These are phyloP conservation scores for Morpho achilles DNA, from an alignment of 2,888 invertebrate species.

Conservation along the genomic window DNA sequence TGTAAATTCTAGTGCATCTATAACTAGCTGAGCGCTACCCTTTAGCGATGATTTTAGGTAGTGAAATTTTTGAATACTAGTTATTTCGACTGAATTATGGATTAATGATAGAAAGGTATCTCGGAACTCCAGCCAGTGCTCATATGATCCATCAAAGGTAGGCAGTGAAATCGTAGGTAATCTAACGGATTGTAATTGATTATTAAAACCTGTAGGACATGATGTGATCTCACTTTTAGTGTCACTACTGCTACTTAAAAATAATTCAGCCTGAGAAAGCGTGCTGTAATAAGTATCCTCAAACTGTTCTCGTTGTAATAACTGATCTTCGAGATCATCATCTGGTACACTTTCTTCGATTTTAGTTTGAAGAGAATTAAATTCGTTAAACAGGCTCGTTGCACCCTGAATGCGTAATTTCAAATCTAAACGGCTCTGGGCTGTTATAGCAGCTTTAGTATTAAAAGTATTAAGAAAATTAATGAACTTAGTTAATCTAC, in stretches of 20 bases:
- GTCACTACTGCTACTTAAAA: background rate
- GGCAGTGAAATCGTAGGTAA: background rate
- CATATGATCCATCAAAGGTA: background rate
- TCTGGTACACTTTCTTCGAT: background rate
- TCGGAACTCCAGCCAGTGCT: background rate
- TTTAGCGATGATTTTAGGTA: slow-evolving; percentile 7
- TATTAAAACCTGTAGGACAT: background rate
- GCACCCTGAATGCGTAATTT: slow-evolving; percentile 1
- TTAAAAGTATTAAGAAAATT: background rate
- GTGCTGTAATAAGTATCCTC: background rate
- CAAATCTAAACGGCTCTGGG: background rate
- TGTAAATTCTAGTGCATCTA: slow-evolving; percentile 1
- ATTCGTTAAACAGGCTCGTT: background rate
- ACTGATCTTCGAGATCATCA: background rate
- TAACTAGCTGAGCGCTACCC: background rate
- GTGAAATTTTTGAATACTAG: slow-evolving; percentile 5
- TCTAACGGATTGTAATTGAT: background rate
- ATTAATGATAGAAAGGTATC: background rate
- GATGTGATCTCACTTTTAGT: background rate
- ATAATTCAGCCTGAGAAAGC: background rate
- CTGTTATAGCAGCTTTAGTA: background rate
- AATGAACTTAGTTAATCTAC: background rate
- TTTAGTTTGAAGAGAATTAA: background rate
- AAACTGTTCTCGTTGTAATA: background rate
- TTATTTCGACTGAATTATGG: background rate